Conservation (phyloP, 2,113 vertebrate species). For the Rana temporaria region DNA sequence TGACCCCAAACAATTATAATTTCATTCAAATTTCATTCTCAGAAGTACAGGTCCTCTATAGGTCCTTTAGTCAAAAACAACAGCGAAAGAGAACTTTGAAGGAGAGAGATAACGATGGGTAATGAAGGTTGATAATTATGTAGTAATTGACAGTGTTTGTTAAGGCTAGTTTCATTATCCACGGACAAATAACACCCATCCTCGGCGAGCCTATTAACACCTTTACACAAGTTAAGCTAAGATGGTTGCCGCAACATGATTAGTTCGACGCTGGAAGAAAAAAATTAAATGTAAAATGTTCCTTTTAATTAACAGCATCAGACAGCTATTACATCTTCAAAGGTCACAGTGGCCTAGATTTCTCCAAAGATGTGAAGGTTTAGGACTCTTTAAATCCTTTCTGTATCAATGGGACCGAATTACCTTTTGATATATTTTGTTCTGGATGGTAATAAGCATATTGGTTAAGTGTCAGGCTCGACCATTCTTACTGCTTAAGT, state of each 20-base stretch:
- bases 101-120: background rate
- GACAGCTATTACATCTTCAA: slow-evolving; percentile 42
- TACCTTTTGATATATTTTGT: slow-evolving; percentile 5
- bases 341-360: slow-evolving; percentile 40
- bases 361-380: slow-evolving; percentile 40
- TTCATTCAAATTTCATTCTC: too few species aligned
- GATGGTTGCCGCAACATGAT: slow-evolving; percentile 24
- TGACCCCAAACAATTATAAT: too few species aligned
- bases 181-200: slow-evolving; percentile 34
- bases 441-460: background rate
- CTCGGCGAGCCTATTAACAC: slow-evolving; percentile 40
- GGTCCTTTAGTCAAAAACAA: background rate
- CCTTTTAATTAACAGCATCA: slow-evolving; percentile 43
- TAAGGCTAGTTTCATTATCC: slow-evolving; percentile 42
- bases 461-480: background rate
- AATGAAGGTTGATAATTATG: slow-evolving; percentile 2
- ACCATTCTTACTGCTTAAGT: background rate
- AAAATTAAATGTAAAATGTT: slow-evolving; percentile 46
- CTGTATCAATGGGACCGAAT: slow-evolving; percentile 6
- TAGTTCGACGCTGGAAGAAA: background rate
- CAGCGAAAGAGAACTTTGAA: background rate
- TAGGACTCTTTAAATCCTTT: slow-evolving; percentile 26
- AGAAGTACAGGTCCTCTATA: too few species aligned
- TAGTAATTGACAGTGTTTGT: slow-evolving; percentile 24
- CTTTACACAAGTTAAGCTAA: slow-evolving; percentile 19